Base-by-base conservation (phyloP, 1,140 invertebrate genomes). In the Onthophagus taurus region DNA sequence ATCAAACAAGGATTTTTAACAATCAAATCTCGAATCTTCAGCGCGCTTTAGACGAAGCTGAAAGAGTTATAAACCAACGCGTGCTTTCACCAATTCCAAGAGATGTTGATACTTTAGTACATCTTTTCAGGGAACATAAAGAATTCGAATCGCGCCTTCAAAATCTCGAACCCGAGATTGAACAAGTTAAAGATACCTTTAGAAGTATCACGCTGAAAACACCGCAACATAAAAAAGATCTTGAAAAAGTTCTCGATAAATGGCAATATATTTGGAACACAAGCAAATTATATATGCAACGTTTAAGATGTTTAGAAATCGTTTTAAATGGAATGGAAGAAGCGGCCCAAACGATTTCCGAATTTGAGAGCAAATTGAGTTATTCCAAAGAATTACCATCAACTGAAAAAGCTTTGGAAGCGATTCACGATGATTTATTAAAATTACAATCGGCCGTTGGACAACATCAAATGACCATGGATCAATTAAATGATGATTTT, bases 241-340 rank as follows among this genome's bases (percentile, higher is more conserved):
- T 91, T 42, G 89, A 95, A 59, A 82, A 82, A 47, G 75, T 95
- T 1, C 78, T 86, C 56, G 81, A 83, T 52, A 88, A 92, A 53
- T 97, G 92, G 93, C 91, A 94, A 59, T 78, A 83, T 48, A 72
- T 95, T 45, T 89, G 88, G 78, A 83, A 82, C 42, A 70, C 84
- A 41, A 90, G 86, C 29, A 81, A 83, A 58, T 67, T 93, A 14
- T 95, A 94, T 58, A 81, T 91, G 20, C 90, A 96, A 62, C 77
- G 81, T 52, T 71, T 98, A 47, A 97, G 97, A 67, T 84, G 84
- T 52, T 77, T 96, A 0, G 93, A 97, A 61, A 83, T 87, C 20
- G 80, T 95, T 2, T 69, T 98, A 13, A 81, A 79, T 42, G 85
- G 87, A 13, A 70, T 97, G 42, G 91, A 96, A 49, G 91, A 95